Conservation (phyloP, 2,888 invertebrate genomes). For the Dioctria rufipes region DNA sequence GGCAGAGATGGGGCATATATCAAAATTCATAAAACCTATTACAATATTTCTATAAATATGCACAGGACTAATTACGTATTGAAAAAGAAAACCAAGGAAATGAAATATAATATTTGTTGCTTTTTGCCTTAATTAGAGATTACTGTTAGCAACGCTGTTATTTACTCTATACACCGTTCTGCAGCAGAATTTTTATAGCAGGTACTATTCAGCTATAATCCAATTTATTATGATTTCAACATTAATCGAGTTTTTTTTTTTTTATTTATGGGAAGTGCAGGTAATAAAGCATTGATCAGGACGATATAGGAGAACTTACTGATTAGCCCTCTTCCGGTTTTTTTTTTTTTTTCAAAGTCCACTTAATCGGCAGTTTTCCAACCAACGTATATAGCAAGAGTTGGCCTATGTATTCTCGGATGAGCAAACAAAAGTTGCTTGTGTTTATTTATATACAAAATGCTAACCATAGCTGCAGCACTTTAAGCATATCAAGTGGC, state of each 20-base stretch:
- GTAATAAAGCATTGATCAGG: neutral
- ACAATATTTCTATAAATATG: too few species aligned
- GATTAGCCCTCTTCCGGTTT: neutral
- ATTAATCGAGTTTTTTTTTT: too few species aligned
- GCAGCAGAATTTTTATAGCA: neutral
- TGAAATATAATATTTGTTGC: too few species aligned
- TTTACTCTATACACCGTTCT: too few species aligned
- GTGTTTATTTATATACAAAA: constrained; percentile 51
- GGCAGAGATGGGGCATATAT: too few species aligned
- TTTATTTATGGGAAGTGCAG: too few species aligned
- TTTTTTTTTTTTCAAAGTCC: neutral
- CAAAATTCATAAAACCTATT: too few species aligned
- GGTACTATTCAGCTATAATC: neutral
- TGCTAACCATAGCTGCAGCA: constrained; percentile 41
- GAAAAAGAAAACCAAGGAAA: too few species aligned
- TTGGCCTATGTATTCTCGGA: constrained; percentile 1
- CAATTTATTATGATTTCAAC: too few species aligned
- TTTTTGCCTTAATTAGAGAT: too few species aligned
- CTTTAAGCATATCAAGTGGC: constrained; percentile 47
- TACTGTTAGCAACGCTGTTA: too few species aligned
- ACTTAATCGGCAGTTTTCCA: neutral
- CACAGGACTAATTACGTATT: too few species aligned
- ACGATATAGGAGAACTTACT: neutral
- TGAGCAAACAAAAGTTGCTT: constrained; percentile 46
- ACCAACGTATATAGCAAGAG: neutral